These are phyloP conservation scores for Melanogrammus aeglefinus DNA, from an alignment of 2,797 vertebrate species.

Conservation along the genomic window DNA sequence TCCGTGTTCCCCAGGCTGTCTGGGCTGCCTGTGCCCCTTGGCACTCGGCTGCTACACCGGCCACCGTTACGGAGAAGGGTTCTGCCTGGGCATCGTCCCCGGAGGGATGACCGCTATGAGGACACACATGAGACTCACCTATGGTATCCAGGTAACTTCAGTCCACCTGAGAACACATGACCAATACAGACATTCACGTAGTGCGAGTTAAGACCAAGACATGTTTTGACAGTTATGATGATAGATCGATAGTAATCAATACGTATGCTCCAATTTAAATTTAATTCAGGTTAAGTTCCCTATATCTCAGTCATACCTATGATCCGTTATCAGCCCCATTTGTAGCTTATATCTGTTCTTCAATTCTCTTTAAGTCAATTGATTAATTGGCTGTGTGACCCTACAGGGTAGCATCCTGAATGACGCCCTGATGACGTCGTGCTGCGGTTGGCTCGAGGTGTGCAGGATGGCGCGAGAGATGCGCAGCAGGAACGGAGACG, in stretches of 20 bases:
- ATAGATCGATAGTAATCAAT: neutral
- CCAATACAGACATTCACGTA: neutral
- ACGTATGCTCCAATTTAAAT: too few relatives aligned
- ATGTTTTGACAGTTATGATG: neutral
- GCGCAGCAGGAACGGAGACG: conserved; percentile 73
- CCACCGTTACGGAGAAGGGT: conserved; percentile 77
- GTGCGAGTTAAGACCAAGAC: neutral
- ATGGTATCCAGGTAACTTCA: conserved; percentile 74
- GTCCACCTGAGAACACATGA: neutral
- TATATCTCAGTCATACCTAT: neutral
- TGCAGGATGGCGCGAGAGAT: conserved; percentile 85
- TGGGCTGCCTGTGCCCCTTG: conserved; percentile 71
- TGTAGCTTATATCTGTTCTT: neutral
- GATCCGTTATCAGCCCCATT: neutral
- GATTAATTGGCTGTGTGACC: neutral
- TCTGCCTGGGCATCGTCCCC: conserved; percentile 71
- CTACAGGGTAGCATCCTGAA: conserved; percentile 78
- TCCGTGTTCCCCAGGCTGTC: conserved; percentile 58
- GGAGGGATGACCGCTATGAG: conserved; percentile 77
- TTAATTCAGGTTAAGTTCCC: neutral
- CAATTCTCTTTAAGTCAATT: neutral
- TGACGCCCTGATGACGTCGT: conserved; percentile 74
- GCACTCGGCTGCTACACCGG: conserved; percentile 74
- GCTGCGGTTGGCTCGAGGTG: conserved; percentile 72
- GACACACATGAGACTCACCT: conserved; percentile 84